Base-by-base conservation (phyloP, 1,140 invertebrate genomes). In the Drosophila ogumai region DNA sequence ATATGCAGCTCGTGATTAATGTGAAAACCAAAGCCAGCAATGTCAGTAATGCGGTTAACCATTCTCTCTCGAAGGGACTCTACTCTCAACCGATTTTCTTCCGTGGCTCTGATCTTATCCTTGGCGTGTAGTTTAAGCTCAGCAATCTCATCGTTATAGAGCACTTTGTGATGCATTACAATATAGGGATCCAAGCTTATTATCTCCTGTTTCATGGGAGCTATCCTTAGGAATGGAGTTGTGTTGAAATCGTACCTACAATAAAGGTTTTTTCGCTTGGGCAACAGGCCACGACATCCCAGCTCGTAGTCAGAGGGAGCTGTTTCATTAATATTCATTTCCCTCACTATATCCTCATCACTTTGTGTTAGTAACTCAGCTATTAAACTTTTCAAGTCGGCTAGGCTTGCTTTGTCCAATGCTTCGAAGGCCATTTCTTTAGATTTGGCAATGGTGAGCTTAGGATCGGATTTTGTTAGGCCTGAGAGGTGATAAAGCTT, bases 131-230 rank as follows among this genome's bases (percentile, higher is more conserved):
- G 12, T 97, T 99, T 97, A 54, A 99, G 96, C 2, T 95, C 94
- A 56, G 96, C 94, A 63, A 99, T 99, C 93, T 99, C 98, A 1
- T 93, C 87, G 85, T 99, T 97, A 60, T 94, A 95, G 50, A 99
- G 94, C 8, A 99, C 95, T 82, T 99, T 95, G 92, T 98, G 96
- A 92, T 96, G 99, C 25, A 99, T 94, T 31, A 97, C 94, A 76
- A 99, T 96, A 60, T 95, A 94, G 0, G 98, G 99, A 34, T 97
- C 94, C 6, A 96, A 92, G 92, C 96, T 96, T 31, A 96, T 94
- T 81, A 98, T 95, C 93, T 99, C 99, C 91, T 97, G 95, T 93
- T 99, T 99, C 46, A 98, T 95, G 0, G 98, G 98, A 0, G 96
- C 96, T 34, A 99, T 93, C 59, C 94, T 94, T 2, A 98, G 93